Conservation (phyloP, 2,888 invertebrate genomes). For the Scaptomyza caliginosa region DNA sequence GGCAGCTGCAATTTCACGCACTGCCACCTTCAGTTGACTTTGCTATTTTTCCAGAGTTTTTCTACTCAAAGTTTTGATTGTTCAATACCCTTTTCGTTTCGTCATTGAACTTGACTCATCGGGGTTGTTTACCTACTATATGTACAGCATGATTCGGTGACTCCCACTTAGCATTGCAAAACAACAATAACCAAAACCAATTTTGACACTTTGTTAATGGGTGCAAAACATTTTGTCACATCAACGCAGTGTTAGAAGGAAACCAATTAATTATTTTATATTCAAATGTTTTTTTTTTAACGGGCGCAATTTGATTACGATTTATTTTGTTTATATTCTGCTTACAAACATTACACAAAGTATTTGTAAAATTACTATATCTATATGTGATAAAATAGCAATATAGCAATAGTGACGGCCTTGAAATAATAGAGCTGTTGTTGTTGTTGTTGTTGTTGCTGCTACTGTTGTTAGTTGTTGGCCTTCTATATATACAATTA, state of each 20-base stretch:
- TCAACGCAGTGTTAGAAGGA: slow-evolving; percentile 18
- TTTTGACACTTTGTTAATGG: slow-evolving; percentile 34
- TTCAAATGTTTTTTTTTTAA: slow-evolving; percentile 25
- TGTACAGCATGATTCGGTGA: slow-evolving; percentile 41
- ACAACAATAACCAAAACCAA: slow-evolving; percentile 10
- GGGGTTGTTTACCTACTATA: slow-evolving; percentile 63
- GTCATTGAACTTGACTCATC: slow-evolving; percentile 80
- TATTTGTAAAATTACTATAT: slow-evolving; percentile 65
- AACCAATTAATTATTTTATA: slow-evolving; percentile 34
- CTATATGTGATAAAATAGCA: no score
- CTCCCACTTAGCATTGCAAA: slow-evolving; percentile 27
- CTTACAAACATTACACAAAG: slow-evolving; percentile 60
- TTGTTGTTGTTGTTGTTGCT: slow-evolving; percentile 13
- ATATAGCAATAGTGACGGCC: slow-evolving; percentile 62
- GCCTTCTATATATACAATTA: slow-evolving; percentile 75
- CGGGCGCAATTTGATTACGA: slow-evolving; percentile 48
- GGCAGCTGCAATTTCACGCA: slow-evolving; percentile 64
- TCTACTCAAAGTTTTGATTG: slow-evolving; percentile 15
- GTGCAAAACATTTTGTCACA: slow-evolving; percentile 62
- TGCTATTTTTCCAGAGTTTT: slow-evolving; percentile 8
- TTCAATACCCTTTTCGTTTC: slow-evolving; percentile 46
- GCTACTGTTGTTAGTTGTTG: slow-evolving; percentile 30
- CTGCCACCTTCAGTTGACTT: slow-evolving; percentile 38
- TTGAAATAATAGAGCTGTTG: slow-evolving; percentile 18
- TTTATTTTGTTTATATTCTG: slow-evolving; percentile 55